Base-by-base conservation (phyloP, 1,140 invertebrate species). In the Solenopsis invicta region DNA sequence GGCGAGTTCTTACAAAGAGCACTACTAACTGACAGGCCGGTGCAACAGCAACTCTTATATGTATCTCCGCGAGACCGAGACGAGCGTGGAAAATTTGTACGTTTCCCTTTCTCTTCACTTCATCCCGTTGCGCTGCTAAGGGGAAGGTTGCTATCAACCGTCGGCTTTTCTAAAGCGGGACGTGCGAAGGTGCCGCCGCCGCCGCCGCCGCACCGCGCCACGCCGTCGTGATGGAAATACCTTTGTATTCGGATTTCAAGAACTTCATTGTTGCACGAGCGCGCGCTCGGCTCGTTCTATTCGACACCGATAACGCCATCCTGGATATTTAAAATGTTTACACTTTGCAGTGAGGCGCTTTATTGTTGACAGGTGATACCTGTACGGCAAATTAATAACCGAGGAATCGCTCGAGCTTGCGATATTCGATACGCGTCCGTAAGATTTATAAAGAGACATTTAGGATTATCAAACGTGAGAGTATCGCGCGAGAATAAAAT, bases 41-140 rank as follows among this genome's bases (percentile, higher is more conserved):
- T 24, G 45, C 48, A 77, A 21, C 48, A 77, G 29, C 75, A 10
- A 59, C 85, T 80, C 87, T 87, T 87, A 90, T 45, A 18, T 72
- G 74, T 87, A 66, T 90, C 85, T 78, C 59, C 72, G 52, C 85
- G 59, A 50, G 50, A 52, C 59, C n/a, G 88, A 29, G 29, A 89
- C 89, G 86, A 89, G 85, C 89, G 80, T 90, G 85, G 85, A 90
- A 66, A 89, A 90, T 90, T 89, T 72, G 75, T 76, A 61, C 74
- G 85, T 82, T 61, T 62, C 77, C 34, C 18, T 45, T 50, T 18
- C 29, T 29, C 71, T 21, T 10, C 34, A 18, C 29, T 29, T 29
- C 69, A 24, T 34, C 48, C 59, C 61, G 41, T 67, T 48, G 18
- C 9, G 16, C 45, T 37, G 56, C 29, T 50, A 75, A 89, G 80